Percentiles rank a stretch among this genome's conserved stretches.
Evolutionary conservation across 1,140 invertebrate species (phyloP).

Genomic region (Diorhabda carinulata): DNA sequence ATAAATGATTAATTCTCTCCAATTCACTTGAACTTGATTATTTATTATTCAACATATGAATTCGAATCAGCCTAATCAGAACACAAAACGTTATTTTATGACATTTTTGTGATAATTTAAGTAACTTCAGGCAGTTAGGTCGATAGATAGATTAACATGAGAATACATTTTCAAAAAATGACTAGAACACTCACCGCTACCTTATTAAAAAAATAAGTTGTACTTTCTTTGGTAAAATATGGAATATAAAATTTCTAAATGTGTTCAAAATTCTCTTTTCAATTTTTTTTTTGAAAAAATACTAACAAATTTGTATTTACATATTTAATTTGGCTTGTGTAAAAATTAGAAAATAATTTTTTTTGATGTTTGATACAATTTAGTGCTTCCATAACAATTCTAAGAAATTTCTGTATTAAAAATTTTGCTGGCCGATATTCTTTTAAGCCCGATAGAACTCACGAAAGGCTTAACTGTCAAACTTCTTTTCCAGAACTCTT

Average conservation of each 20-base stretch:
- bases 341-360: background rate
- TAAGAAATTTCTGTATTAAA: too few species aligned
- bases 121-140: background rate
- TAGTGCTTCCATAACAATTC: too few species aligned
- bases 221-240: slow-evolving; percentile 12
- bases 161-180: background rate
- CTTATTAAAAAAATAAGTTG: slow-evolving; percentile 18
- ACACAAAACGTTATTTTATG: background rate
- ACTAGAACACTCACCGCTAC: slow-evolving; percentile 15
- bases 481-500: too few species aligned
- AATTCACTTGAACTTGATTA: too few species aligned
- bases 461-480: too few species aligned
- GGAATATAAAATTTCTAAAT: slow-evolving; percentile 20
- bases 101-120: slow-evolving; percentile 4
- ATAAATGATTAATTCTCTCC: too few species aligned
- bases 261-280: slow-evolving; percentile 14
- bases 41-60: too few species aligned
- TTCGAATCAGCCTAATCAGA: too few species aligned
- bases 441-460: too few species aligned
- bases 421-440: too few species aligned
- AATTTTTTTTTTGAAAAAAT: slow-evolving; percentile 6
- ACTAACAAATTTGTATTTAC: slow-evolving; percentile 21
- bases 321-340: slow-evolving; percentile 2
- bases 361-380: background rate
- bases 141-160: background rate